Evolutionary conservation across 2,113 vertebrate species (phyloP).

Genomic region (Eupsittula cactorum): DNA sequence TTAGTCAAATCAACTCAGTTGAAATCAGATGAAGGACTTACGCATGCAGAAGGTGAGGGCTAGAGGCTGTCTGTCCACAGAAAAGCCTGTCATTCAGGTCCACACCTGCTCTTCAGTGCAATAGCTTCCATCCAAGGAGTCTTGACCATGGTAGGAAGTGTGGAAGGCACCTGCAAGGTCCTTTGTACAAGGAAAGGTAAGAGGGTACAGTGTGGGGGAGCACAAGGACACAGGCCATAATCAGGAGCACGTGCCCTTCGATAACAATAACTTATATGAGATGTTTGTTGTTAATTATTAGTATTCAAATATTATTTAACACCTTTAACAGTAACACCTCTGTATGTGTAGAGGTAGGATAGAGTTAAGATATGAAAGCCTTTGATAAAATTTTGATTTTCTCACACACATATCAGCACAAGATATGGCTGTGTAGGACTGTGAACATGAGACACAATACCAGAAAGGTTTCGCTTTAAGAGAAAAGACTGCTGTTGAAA

Average conservation of each 20-base stretch:
- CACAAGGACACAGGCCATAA: not conserved
- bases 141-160: not conserved
- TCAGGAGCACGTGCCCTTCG: not conserved
- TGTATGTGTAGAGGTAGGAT: not conserved
- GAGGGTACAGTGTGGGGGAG: not conserved
- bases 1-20: not conserved
- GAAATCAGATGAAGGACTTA: not conserved
- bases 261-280: not conserved
- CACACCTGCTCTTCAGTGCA: not conserved
- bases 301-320: conserved; percentile 6
- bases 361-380: not conserved
- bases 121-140: not conserved
- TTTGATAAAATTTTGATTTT: conserved; percentile 12
- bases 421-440: not conserved
- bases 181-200: not conserved
- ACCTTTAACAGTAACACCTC: not conserved
- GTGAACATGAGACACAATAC: not conserved
- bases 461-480: not conserved
- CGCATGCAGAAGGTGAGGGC: not conserved
- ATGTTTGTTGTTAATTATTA: conserved; percentile 30
- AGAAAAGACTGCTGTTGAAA: not conserved
- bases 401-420: not conserved
- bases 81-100: not conserved
- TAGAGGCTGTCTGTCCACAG: not conserved
- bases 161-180: not conserved